phyloP scores from a whole-genome alignment of 2,888 invertebrate genomes.

The Volucella zonaria region DNA sequence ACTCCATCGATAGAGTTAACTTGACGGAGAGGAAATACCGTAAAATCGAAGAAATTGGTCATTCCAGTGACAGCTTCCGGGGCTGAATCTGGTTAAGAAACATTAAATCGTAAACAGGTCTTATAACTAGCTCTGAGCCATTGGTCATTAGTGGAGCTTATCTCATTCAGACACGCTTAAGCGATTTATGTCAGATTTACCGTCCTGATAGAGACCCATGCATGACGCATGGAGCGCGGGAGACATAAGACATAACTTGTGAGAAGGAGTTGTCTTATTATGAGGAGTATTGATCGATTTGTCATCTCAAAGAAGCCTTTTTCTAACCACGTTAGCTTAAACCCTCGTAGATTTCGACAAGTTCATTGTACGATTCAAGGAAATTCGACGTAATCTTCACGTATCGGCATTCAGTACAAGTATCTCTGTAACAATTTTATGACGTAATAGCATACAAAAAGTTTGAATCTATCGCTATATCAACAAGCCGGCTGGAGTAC shows the following conservation, averaged over 20 bases:
- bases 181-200: slow-evolving; percentile 18
- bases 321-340: background rate
- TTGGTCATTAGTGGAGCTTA: slow-evolving; percentile 40
- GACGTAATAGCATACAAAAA: slow-evolving; percentile 47
- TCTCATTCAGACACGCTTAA: slow-evolving; percentile 27
- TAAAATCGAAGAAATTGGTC: slow-evolving; percentile 33
- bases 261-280: too few species aligned
- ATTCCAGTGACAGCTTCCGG: slow-evolving; percentile 48
- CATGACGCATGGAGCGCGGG: background rate
- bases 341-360: background rate
- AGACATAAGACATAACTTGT: too few species aligned
- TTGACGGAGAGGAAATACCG: slow-evolving; percentile 20
- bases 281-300: background rate
- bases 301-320: slow-evolving; percentile 1
- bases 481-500: slow-evolving; percentile 19
- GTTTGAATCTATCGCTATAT: slow-evolving; percentile 43
- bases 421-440: slow-evolving; percentile 12
- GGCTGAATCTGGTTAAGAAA: slow-evolving; percentile 1
- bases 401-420: slow-evolving; percentile 35
- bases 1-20: slow-evolving; percentile 1
- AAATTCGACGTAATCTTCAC: slow-evolving; percentile 47
- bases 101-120: slow-evolving; percentile 11
- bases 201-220: background rate
- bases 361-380: slow-evolving; percentile 54
- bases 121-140: slow-evolving; percentile 16